These are phyloP conservation scores for Suillia variegata DNA, from an alignment of 2,888 invertebrate genomes.

Conservation along the genomic window DNA sequence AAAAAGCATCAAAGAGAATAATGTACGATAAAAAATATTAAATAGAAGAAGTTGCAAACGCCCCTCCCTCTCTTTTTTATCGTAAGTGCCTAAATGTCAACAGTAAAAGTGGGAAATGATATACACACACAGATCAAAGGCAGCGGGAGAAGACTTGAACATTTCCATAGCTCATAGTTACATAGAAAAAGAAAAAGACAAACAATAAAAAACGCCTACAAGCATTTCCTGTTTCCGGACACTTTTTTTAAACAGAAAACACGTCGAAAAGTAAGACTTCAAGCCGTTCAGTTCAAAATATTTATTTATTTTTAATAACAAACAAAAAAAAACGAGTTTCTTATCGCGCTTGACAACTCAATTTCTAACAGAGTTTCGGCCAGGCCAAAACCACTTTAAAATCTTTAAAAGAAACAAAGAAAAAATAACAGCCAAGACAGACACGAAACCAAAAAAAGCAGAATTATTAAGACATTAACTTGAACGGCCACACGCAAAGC, in stretches of 20 bases:
- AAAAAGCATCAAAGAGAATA: no score
- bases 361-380: neutral
- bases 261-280: conserved; percentile 10
- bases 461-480: conserved; percentile 56
- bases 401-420: conserved; percentile 27
- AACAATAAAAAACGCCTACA: conserved; percentile 26
- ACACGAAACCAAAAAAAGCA: conserved; percentile 39
- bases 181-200: no score
- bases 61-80: no score
- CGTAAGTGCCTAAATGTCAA: neutral
- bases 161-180: no score
- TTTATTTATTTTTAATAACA: no score
- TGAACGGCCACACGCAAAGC: conserved; percentile 40
- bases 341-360: conserved; percentile 14
- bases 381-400: conserved; percentile 8
- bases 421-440: no score
- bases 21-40: no score
- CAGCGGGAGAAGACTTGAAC: conserved; percentile 19
- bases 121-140: neutral
- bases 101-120: neutral
- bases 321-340: neutral
- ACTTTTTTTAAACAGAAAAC: neutral
- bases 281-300: conserved; percentile 19
- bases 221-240: conserved; percentile 29
- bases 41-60: no score